Percentiles rank a stretch among this genome's conserved stretches.
phyloP scores from a whole-genome alignment of 2,797 vertebrate species.

The Furcifer pardalis region DNA sequence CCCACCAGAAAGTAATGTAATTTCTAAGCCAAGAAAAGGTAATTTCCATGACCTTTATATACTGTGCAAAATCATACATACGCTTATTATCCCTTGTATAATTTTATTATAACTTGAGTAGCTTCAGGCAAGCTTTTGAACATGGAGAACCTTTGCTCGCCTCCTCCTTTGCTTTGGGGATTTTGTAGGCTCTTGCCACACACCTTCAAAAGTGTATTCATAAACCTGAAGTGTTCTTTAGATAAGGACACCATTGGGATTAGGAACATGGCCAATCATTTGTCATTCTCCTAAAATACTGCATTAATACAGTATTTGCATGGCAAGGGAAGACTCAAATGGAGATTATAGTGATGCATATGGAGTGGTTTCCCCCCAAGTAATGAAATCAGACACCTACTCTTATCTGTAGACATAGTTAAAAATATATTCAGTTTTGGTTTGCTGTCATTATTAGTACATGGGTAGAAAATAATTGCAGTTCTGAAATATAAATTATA shows the following conservation, averaged over 20 bases:
- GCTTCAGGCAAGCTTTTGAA: too few species aligned
- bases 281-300: not conserved
- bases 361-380: too few species aligned
- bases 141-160: not conserved
- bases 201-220: not conserved
- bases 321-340: not conserved
- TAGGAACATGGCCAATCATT: not conserved
- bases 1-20: not conserved
- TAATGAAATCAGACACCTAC: too few species aligned
- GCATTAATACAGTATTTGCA: not conserved
- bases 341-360: not conserved
- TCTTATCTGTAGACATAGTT: too few species aligned
- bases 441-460: too few species aligned
- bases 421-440: too few species aligned
- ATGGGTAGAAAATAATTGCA: too few species aligned
- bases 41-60: not conserved
- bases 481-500: too few species aligned
- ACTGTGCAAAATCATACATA: not conserved
- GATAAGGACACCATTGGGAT: not conserved
- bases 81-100: too few species aligned
- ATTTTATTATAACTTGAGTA: too few species aligned
- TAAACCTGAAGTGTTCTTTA: not conserved
- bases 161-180: not conserved
- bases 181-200: not conserved
- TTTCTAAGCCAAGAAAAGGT: not conserved